Conservation (phyloP, 2,113 vertebrate genomes). For the Carollia perspicillata region DNA sequence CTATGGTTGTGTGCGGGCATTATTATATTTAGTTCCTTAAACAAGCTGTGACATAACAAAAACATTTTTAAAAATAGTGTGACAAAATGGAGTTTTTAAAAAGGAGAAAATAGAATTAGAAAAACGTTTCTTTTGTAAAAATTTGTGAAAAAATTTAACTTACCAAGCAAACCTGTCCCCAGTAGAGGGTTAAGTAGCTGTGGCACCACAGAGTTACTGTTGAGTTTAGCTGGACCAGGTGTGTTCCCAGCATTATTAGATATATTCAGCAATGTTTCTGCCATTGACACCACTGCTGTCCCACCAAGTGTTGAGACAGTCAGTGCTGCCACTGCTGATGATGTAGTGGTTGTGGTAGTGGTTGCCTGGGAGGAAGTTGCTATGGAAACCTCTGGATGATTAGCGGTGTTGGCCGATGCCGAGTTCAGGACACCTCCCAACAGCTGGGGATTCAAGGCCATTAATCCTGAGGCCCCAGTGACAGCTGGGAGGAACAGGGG, state of each 20-base stretch:
- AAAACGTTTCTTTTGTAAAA: conserved; percentile 75
- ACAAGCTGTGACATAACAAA: conserved; percentile 72
- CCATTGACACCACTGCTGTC: conserved; percentile 89
- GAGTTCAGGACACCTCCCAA: conserved; percentile 87
- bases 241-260: conserved; percentile 82
- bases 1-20: conserved; percentile 29
- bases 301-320: conserved; percentile 89
- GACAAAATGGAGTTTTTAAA: conserved; percentile 73
- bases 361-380: conserved; percentile 93
- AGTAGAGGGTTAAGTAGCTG: conserved; percentile 89
- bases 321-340: conserved; percentile 89
- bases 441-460: conserved; percentile 88
- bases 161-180: conserved; percentile 87
- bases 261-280: conserved; percentile 86
- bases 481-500: conserved; percentile 84
- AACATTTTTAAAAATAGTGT: conserved; percentile 68
- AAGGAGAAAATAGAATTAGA: conserved; percentile 72
- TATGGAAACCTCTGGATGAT: conserved; percentile 92
- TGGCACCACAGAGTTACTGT: conserved; percentile 84
- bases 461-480: conserved; percentile 85
- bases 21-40: conserved; percentile 67
- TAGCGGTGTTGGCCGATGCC: conserved; percentile 87
- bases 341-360: conserved; percentile 92
- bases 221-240: conserved; percentile 84
- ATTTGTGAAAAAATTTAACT: conserved; percentile 81